phyloP scores from a whole-genome alignment of 2,113 vertebrate genomes.

The Lepisosteus oculatus region DNA sequence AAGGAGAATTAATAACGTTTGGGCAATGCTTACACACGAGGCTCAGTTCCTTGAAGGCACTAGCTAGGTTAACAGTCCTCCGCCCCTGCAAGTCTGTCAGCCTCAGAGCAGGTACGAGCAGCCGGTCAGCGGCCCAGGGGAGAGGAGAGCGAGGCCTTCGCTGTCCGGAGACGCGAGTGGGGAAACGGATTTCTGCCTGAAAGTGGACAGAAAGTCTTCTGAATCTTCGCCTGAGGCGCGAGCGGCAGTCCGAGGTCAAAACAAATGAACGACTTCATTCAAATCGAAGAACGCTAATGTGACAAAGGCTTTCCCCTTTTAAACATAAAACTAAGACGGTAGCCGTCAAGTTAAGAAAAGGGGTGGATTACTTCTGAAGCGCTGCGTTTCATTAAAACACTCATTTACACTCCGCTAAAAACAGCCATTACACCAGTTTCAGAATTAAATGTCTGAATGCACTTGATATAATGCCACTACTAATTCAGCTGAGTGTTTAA shows the following conservation, averaged over 20 bases:
- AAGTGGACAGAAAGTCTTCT: too few relatives aligned
- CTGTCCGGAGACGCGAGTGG: background rate
- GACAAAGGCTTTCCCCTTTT: background rate
- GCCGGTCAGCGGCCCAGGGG: background rate
- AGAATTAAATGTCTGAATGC: background rate
- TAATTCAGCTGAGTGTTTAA: constrained; percentile 1
- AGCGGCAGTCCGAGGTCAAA: too few relatives aligned
- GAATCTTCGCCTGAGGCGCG: too few relatives aligned
- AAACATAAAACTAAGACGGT: background rate
- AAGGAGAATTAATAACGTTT: background rate
- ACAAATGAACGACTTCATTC: too few relatives aligned
- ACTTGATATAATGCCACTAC: background rate
- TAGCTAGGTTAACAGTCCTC: background rate
- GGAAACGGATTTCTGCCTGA: background rate
- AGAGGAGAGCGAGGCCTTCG: background rate
- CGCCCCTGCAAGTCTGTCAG: too few relatives aligned
- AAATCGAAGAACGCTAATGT: too few relatives aligned
- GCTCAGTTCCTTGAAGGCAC: constrained; percentile 5
- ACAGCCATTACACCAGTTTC: background rate
- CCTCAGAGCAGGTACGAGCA: background rate
- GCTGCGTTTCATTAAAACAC: background rate
- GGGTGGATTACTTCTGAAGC: too few relatives aligned
- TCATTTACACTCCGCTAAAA: background rate
- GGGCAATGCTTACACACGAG: too few relatives aligned
- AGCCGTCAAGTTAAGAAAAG: too few relatives aligned